A percentile compares a stretch with the other conserved stretches of the same genome.
Evolutionary conservation across 2,888 invertebrate species (phyloP).

Genomic region (Macrosoma leucophasiata): DNA sequence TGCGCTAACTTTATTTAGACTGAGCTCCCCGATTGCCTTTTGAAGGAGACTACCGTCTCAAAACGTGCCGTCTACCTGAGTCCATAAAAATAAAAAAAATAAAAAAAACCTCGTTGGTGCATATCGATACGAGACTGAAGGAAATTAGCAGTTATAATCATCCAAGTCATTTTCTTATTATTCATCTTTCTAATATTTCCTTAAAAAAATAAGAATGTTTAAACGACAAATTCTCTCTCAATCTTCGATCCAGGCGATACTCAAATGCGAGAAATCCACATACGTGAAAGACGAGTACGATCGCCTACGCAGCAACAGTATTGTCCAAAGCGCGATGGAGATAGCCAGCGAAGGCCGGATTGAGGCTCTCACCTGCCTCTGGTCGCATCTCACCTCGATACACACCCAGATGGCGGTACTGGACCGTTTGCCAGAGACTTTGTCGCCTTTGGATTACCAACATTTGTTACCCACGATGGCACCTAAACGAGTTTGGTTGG

Average conservation of each 20-base stretch:
- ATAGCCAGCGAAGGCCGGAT: slow-evolving; percentile 81
- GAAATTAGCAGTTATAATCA: too few relatives aligned
- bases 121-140: too few relatives aligned
- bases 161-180: too few relatives aligned
- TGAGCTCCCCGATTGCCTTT: too few relatives aligned
- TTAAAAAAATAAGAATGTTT: too few relatives aligned
- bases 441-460: slow-evolving; percentile 79
- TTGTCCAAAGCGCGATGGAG: slow-evolving; percentile 78
- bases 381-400: slow-evolving; percentile 78
- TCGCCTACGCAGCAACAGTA: slow-evolving; percentile 78
- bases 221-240: too few relatives aligned
- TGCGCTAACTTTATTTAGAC: too few relatives aligned
- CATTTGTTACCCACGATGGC: slow-evolving; percentile 76
- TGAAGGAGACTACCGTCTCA: too few relatives aligned
- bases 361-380: slow-evolving; percentile 80
- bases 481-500: slow-evolving; percentile 42
- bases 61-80: too few relatives aligned
- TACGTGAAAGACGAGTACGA: slow-evolving; percentile 81
- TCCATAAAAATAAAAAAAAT: too few relatives aligned
- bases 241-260: slow-evolving; percentile 68
- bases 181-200: too few relatives aligned
- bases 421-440: slow-evolving; percentile 82
- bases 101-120: too few relatives aligned
- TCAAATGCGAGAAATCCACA: slow-evolving; percentile 76
- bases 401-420: slow-evolving; percentile 78